phyloP scores from a whole-genome alignment of 2,888 invertebrate genomes.

The Apotomis capreana region DNA sequence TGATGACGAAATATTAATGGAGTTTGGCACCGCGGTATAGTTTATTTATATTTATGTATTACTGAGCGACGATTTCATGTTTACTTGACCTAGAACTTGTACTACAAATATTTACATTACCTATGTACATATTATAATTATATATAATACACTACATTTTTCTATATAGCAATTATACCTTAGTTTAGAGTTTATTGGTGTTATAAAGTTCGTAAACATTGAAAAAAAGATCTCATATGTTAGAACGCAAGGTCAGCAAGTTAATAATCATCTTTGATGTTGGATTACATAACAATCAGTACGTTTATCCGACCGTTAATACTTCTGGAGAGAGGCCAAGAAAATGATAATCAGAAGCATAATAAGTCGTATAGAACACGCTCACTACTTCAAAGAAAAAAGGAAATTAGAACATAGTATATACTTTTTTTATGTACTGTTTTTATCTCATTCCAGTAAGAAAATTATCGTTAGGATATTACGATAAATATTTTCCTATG shows the following conservation, averaged over 20 bases:
- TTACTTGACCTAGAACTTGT: neutral
- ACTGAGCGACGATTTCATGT: slow-evolving; percentile 6
- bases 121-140: too few species aligned
- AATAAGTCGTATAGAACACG: neutral
- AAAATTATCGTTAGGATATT: too few species aligned
- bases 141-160: too few species aligned
- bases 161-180: too few species aligned
- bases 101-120: too few species aligned
- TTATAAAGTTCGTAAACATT: neutral
- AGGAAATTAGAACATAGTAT: neutral
- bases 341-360: slow-evolving; percentile 19
- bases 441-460: too few species aligned
- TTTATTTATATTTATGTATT: slow-evolving; percentile 20
- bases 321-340: slow-evolving; percentile 22
- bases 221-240: neutral
- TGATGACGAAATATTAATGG: slow-evolving; percentile 21
- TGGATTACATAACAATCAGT: slow-evolving; percentile 33
- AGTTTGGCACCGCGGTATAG: neutral
- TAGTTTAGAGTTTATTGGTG: neutral
- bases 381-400: neutral
- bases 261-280: slow-evolving; percentile 33
- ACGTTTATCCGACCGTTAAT: slow-evolving; percentile 29
- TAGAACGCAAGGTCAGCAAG: slow-evolving; percentile 2
- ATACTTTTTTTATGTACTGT: too few species aligned
- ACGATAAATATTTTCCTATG: too few species aligned